These are phyloP conservation scores for Fragariocoptes setiger DNA, from an alignment of 1,140 invertebrate species.

Conservation along the genomic window DNA sequence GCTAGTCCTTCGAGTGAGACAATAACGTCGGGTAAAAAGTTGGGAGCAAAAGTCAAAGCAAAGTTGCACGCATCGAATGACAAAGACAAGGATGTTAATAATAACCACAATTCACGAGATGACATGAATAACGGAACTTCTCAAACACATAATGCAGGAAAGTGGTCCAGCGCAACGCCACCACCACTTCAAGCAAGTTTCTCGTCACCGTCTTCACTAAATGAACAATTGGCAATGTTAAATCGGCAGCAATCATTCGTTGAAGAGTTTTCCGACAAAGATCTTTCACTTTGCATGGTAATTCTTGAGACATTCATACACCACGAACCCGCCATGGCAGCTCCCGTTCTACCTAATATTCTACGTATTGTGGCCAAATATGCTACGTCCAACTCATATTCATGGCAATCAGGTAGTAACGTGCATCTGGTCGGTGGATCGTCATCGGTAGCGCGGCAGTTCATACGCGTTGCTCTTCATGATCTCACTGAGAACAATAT, in stretches of 20 bases:
- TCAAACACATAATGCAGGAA: too few relatives aligned
- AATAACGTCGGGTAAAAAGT: too few relatives aligned
- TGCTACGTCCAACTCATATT: slow-evolving; percentile 15
- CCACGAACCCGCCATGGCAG: slow-evolving; percentile 63
- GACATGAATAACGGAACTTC: too few relatives aligned
- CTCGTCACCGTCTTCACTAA: not conserved
- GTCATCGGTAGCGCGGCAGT: slow-evolving; percentile 75
- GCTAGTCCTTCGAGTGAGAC: too few relatives aligned
- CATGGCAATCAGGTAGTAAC: slow-evolving; percentile 68
- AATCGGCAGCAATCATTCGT: slow-evolving; percentile 21
- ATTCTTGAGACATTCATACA: slow-evolving; percentile 80
- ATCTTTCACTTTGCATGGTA: slow-evolving; percentile 70
- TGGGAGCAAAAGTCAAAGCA: too few relatives aligned
- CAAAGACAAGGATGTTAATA: too few relatives aligned
- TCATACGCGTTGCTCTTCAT: slow-evolving; percentile 75
- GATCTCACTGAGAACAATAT: slow-evolving; percentile 81
- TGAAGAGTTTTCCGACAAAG: slow-evolving; percentile 88
- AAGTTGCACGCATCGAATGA: too few relatives aligned
- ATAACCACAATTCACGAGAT: too few relatives aligned
- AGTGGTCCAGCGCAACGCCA: too few relatives aligned
- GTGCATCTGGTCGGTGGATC: slow-evolving; percentile 56
- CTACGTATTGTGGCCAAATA: slow-evolving; percentile 55
- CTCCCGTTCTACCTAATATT: slow-evolving; percentile 64
- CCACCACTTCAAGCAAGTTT: not conserved
- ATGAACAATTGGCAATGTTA: slow-evolving; percentile 14